Conservation (phyloP, 1,140 invertebrate genomes). For the Ceratoteleas bidentatus region DNA sequence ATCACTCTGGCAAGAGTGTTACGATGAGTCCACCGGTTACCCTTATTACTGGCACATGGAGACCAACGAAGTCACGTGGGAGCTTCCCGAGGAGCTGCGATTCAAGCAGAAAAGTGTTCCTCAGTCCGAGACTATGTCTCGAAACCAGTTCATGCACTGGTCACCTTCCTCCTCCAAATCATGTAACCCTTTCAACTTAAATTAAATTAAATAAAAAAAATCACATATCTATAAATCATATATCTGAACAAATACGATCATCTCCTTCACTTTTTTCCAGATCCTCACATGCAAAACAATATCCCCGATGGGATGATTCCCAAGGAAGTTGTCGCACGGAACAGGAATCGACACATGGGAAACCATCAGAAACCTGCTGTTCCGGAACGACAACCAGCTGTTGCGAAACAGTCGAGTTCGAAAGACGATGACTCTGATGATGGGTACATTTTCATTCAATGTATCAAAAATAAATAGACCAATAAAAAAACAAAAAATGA, state of each 20-base stretch:
- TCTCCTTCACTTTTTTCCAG: conserved; percentile 59
- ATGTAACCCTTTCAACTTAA: too few relatives aligned
- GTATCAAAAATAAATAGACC: too few relatives aligned
- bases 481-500: too few relatives aligned
- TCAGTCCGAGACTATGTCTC: conserved; percentile 53
- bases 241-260: too few relatives aligned
- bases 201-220: too few relatives aligned
- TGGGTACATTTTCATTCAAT: conserved; percentile 74
- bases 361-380: conserved; percentile 45
- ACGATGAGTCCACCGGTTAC: conserved; percentile 86
- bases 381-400: conserved; percentile 36
- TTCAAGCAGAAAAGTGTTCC: conserved; percentile 62
- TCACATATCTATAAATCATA: too few relatives aligned
- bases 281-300: conserved; percentile 75
- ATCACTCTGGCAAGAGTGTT: conserved; percentile 90
- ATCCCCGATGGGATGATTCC: conserved; percentile 80
- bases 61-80: conserved; percentile 89
- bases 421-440: conserved; percentile 80
- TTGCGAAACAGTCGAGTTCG: conserved; percentile 23
- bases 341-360: conserved; percentile 73
- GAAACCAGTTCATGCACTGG: conserved; percentile 70
- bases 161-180: conserved; percentile 61
- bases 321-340: conserved; percentile 77
- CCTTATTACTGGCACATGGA: conserved; percentile 88
- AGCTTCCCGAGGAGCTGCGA: conserved; percentile 84